Percentiles rank a stretch among this genome's conserved stretches.
phyloP scores from a whole-genome alignment of 2,888 invertebrate genomes.

The Parascotia fuliginaria region DNA sequence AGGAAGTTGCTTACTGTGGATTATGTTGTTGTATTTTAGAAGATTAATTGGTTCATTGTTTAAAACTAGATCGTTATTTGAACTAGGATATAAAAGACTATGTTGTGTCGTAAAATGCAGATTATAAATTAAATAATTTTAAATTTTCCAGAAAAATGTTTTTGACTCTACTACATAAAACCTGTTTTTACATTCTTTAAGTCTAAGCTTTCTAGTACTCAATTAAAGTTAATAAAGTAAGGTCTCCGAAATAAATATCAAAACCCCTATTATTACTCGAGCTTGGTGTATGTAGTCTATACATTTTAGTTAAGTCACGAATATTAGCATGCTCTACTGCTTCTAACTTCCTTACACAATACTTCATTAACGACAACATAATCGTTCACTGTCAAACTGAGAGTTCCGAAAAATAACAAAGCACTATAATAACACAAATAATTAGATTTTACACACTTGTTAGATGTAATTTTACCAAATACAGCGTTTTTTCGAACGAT shows the following conservation, averaged over 20 bases:
- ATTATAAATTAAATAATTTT: too few relatives aligned
- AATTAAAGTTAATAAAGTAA: too few relatives aligned
- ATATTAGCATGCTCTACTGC: constrained; percentile 6
- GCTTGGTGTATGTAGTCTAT: too few relatives aligned
- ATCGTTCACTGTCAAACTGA: constrained; percentile 45
- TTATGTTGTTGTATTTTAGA: constrained; percentile 33
- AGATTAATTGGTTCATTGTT: constrained; percentile 20
- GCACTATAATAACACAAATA: constrained; percentile 52
- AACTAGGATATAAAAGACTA: too few relatives aligned
- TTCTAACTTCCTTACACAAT: constrained; percentile 4
- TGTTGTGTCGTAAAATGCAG: too few relatives aligned
- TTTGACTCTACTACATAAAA: too few relatives aligned
- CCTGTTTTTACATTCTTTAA: too few relatives aligned
- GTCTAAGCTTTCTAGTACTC: too few relatives aligned
- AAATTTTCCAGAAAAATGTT: too few relatives aligned
- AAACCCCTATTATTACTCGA: too few relatives aligned
- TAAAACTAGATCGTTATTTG: background rate
- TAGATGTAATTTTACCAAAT: constrained; percentile 63
- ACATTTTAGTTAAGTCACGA: constrained; percentile 3
- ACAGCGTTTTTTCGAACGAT: constrained; percentile 63
- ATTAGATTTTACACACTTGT: constrained; percentile 58
- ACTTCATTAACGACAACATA: constrained; percentile 35
- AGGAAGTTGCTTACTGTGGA: constrained; percentile 43
- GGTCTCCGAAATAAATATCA: too few relatives aligned
- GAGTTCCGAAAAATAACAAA: constrained; percentile 27